Percentiles rank a stretch among this genome's conserved stretches.
Conservation (phyloP, 2,888 invertebrate species). For the Papilio demoleus region DNA sequence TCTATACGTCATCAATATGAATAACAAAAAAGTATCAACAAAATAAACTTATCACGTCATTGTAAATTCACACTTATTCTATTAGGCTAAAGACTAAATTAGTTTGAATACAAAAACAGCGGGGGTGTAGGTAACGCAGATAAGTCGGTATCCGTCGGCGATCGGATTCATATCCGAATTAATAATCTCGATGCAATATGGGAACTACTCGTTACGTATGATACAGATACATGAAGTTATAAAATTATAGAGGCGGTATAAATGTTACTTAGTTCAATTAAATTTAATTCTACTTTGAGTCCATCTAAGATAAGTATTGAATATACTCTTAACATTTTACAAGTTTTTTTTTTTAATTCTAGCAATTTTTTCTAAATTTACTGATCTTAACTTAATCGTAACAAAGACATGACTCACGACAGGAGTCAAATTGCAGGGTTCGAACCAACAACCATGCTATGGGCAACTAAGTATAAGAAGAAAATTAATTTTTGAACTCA, state of each 20-base stretch:
- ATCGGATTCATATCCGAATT: conserved; percentile 79
- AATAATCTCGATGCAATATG: conserved; percentile 74
- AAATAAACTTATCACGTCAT: conserved; percentile 22
- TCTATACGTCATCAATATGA: conserved; percentile 45
- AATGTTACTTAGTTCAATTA: not conserved
- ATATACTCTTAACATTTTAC: too few species aligned
- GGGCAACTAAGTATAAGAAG: too few species aligned
- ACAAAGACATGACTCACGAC: too few species aligned
- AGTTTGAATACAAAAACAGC: conserved; percentile 55
- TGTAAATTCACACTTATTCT: conserved; percentile 36
- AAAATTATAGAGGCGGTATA: conserved; percentile 47
- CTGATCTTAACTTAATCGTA: too few species aligned
- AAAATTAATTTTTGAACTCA: too few species aligned
- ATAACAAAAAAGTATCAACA: conserved; percentile 26
- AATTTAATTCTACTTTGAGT: not conserved
- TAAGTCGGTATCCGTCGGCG: conserved; percentile 66
- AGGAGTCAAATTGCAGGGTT: too few species aligned
- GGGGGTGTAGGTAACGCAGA: conserved; percentile 54
- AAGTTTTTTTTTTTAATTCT: too few species aligned
- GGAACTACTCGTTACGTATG: conserved; percentile 70
- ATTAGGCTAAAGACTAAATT: conserved; percentile 34
- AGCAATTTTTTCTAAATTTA: too few species aligned
- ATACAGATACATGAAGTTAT: conserved; percentile 51
- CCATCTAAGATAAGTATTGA: too few species aligned
- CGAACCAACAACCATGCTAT: too few species aligned